A percentile compares a stretch with the other conserved stretches of the same genome.
Evolutionary conservation across 2,888 invertebrate species (phyloP).

Genomic region (Ennomos quercinarius): DNA sequence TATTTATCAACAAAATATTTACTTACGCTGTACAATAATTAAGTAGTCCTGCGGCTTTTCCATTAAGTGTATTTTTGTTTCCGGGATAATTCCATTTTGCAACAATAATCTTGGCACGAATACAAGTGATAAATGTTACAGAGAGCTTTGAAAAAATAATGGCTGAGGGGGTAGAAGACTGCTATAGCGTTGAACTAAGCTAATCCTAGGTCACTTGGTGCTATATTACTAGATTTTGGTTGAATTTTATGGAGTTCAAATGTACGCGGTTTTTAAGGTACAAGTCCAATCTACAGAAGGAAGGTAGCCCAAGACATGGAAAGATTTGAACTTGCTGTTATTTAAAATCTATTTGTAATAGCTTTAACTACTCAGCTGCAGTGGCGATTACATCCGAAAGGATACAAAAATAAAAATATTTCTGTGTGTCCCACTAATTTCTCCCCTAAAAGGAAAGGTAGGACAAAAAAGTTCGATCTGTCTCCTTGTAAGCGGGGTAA

Average conservation of each 20-base stretch:
- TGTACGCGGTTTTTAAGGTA: too few species aligned
- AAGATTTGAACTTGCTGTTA: too few species aligned
- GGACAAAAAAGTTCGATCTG: too few species aligned
- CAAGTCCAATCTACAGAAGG: too few species aligned
- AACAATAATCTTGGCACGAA: conserved; percentile 26
- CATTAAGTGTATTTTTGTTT: conserved; percentile 29
- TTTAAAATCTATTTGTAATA: too few species aligned
- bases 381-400: too few species aligned
- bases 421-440: too few species aligned
- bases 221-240: conserved; percentile 10
- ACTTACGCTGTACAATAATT: conserved; percentile 24
- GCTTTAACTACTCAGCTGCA: too few species aligned
- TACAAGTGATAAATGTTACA: conserved; percentile 34
- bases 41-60: conserved; percentile 23
- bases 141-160: conserved; percentile 33
- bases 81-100: conserved; percentile 27
- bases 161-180: conserved; percentile 12
- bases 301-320: too few species aligned
- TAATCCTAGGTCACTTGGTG: conserved; percentile 8
- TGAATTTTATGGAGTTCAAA: background rate
- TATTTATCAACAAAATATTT: conserved; percentile 31
- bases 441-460: too few species aligned
- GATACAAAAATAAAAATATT: too few species aligned
- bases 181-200: conserved; percentile 21
- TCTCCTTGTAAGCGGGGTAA: too few species aligned